Evolutionary conservation across 1,140 invertebrate genomes (phyloP), one percentile per base, ranked within the genome.

Genomic region (Drosophila cardini): DNA sequence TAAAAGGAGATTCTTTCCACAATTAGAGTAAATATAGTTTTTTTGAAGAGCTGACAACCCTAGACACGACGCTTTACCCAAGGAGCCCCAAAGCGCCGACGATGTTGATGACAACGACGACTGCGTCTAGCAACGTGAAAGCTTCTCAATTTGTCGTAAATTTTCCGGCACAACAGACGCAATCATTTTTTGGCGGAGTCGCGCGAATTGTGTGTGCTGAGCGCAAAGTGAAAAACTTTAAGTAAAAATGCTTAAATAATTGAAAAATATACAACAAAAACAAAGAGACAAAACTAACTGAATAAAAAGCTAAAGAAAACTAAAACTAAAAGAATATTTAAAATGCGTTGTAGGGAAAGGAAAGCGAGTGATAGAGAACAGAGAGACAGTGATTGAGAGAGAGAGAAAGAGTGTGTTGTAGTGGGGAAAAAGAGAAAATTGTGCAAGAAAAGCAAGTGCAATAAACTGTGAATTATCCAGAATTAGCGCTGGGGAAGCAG

Each of bases 131-230:
- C 72, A 84, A 69, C 73, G 67, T 60, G 57, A 86, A 87, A 90
- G 90, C 90, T 91, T 73, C 63, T 77, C 76, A 85, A 90, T 89
- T 85, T 73, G 86, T 91, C 81, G 90, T 89, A 75, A 90, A 90
- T 91, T 91, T 91, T 91, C 90, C 90, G 90, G 90, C 90, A 91
- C 74, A 91, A 91, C 83, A 91, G 90, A 91, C 90, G 81, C 80
- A 90, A 89, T 73, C 64, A 61, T 65, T 82, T 72, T 75, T 84
- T 76, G 84, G 63, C 72, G 67, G 68, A 81, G 69, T 50, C 83
- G 83, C 83, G 79, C 70, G 76, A 78, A 57, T 52, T 62, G 60
- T 63, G 26, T 38, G 26, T 52, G 40, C 32, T 18, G 30, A 56
- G 38, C 53, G 78, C 50, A 75, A 45, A 82, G 76, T 65, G 52